A percentile compares a stretch with the other conserved stretches of the same genome.
phyloP scores from a whole-genome alignment of 2,888 invertebrate species.

The Clusia tigrina region DNA sequence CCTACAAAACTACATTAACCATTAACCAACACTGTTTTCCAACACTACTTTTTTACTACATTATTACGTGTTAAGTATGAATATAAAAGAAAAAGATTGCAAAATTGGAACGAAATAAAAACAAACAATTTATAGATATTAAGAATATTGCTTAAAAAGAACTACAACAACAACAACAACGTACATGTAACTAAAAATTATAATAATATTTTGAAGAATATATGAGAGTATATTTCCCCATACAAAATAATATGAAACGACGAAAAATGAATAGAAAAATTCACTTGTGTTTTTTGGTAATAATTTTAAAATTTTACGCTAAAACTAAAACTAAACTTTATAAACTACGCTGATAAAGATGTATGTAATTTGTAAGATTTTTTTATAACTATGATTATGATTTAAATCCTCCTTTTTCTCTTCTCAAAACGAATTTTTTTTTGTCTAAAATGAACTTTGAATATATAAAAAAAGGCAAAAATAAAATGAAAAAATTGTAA shows the following conservation, averaged over 20 bases:
- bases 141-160: too few species aligned
- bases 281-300: background rate
- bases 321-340: background rate
- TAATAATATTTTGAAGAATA: conserved; percentile 13
- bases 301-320: background rate
- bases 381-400: conserved; percentile 4
- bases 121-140: conserved; percentile 33
- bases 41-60: too few species aligned
- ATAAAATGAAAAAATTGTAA: conserved; percentile 15
- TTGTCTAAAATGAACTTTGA: background rate
- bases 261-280: conserved; percentile 4
- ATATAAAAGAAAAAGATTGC: background rate
- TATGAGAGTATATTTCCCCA: background rate
- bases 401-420: background rate
- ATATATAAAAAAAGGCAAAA: background rate
- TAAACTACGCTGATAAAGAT: background rate
- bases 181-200: background rate
- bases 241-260: background rate
- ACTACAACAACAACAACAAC: conserved; percentile 4
- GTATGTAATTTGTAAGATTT: background rate
- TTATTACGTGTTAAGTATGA: too few species aligned
- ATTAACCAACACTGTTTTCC: too few species aligned
- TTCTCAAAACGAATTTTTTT: background rate
- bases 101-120: conserved; percentile 18
- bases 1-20: conserved; percentile 28